Evolutionary conservation across 2,113 vertebrate species (phyloP).

Genomic region (Manacus vitellinus): DNA sequence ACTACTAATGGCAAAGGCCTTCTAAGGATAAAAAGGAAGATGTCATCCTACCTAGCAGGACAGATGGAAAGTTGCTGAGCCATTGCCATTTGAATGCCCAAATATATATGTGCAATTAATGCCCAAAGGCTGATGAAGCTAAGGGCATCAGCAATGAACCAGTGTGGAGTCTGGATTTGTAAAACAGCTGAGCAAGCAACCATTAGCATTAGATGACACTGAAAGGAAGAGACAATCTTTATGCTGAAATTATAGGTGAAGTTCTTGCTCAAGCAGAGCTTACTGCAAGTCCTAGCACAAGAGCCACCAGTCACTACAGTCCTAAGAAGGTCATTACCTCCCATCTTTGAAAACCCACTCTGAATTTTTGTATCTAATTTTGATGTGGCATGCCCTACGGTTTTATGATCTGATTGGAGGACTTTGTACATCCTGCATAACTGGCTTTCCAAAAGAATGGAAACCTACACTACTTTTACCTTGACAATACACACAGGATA

Average conservation of each 20-base stretch:
- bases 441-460: neutral
- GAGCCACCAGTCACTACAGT: neutral
- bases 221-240: neutral
- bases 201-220: neutral
- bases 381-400: neutral
- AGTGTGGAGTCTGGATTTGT: neutral
- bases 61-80: neutral
- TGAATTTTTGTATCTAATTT: neutral
- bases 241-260: neutral
- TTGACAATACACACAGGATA: neutral
- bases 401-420: neutral
- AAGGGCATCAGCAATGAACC: neutral
- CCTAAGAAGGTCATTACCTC: neutral
- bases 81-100: neutral
- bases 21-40: conserved; percentile 36
- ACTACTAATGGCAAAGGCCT: conserved; percentile 25
- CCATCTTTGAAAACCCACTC: neutral
- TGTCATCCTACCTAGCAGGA: neutral
- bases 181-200: neutral
- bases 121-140: neutral
- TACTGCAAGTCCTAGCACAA: neutral
- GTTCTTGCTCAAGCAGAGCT: neutral
- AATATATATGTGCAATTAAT: neutral
- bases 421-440: neutral
- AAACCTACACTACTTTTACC: neutral